These are phyloP conservation scores for Aethina tumida DNA, from an alignment of 1,140 invertebrate genomes.

Conservation along the genomic window DNA sequence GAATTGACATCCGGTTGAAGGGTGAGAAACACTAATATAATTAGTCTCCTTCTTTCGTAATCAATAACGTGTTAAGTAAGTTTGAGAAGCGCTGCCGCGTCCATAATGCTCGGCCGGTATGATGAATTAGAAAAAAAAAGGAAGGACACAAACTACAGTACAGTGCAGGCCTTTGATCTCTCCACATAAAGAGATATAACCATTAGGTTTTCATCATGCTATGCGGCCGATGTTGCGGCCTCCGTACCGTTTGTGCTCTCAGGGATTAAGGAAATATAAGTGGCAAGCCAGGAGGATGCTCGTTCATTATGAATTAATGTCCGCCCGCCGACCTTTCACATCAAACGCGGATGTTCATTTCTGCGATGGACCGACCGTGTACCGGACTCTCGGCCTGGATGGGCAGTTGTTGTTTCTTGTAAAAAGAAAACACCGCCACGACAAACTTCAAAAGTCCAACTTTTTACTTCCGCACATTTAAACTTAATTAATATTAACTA, in stretches of 20 bases:
- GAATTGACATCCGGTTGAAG: too few species aligned
- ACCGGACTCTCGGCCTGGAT: too few species aligned
- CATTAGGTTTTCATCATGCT: slow-evolving; percentile 38
- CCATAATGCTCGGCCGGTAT: too few species aligned
- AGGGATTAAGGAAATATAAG: slow-evolving; percentile 39
- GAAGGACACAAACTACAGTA: slow-evolving; percentile 26
- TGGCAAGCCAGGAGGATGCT: slow-evolving; percentile 34
- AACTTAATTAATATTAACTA: too few species aligned
- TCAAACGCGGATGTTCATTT: slow-evolving; percentile 36
- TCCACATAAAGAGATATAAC: slow-evolving; percentile 38
- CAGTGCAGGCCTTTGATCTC: slow-evolving; percentile 34
- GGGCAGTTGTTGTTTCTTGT: too few species aligned
- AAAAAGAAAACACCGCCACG: too few species aligned
- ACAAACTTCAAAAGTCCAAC: too few species aligned
- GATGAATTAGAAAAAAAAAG: slow-evolving; percentile 33
- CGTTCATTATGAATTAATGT: slow-evolving; percentile 39
- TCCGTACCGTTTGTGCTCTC: slow-evolving; percentile 33
- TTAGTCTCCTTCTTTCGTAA: too few species aligned
- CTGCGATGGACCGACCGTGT: slow-evolving; percentile 33
- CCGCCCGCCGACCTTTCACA: slow-evolving; percentile 36
- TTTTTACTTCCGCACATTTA: too few species aligned
- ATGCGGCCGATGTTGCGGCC: slow-evolving; percentile 28
- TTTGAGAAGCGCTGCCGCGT: too few species aligned
- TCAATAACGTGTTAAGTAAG: too few species aligned
- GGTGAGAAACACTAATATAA: too few species aligned